These are phyloP conservation scores for Eristalinus aeneus DNA, from an alignment of 2,888 invertebrate species.

Conservation along the genomic window DNA sequence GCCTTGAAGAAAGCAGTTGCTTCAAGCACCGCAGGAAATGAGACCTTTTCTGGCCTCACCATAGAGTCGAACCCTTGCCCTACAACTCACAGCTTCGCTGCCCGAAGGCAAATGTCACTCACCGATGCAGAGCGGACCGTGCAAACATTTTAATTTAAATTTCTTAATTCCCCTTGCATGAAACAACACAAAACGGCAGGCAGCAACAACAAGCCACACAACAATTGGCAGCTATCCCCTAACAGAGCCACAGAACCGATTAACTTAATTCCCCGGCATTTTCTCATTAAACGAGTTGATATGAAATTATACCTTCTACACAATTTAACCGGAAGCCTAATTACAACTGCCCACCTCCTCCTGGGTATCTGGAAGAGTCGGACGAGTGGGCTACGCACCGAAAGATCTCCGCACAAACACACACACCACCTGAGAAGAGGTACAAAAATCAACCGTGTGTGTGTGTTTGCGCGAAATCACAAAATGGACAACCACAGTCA, in stretches of 20 bases:
- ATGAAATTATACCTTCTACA: slow-evolving; percentile 72
- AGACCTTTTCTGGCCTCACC: background rate
- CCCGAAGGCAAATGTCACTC: background rate
- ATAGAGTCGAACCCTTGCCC: background rate
- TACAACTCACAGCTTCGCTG: background rate
- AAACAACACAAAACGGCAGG: background rate
- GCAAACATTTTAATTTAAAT: background rate
- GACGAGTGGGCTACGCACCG: slow-evolving; percentile 22
- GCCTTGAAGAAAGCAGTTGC: no score
- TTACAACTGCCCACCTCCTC: slow-evolving; percentile 77
- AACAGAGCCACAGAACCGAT: slow-evolving; percentile 66
- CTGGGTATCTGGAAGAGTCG: slow-evolving; percentile 11
- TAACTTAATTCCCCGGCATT: slow-evolving; percentile 71
- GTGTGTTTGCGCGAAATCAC: slow-evolving; percentile 7
- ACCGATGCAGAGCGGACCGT: background rate
- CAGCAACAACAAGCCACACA: slow-evolving; percentile 30
- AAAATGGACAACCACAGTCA: slow-evolving; percentile 55
- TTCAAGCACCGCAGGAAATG: background rate
- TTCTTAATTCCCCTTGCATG: background rate
- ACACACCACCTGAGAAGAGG: slow-evolving; percentile 6
- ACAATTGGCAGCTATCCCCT: slow-evolving; percentile 64
- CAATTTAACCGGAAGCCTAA: slow-evolving; percentile 78
- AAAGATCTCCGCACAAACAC: slow-evolving; percentile 14
- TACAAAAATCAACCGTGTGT: background rate
- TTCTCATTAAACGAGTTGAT: slow-evolving; percentile 70